Conservation (phyloP, 2,888 invertebrate genomes). For the Torymus aiolomorphi region DNA sequence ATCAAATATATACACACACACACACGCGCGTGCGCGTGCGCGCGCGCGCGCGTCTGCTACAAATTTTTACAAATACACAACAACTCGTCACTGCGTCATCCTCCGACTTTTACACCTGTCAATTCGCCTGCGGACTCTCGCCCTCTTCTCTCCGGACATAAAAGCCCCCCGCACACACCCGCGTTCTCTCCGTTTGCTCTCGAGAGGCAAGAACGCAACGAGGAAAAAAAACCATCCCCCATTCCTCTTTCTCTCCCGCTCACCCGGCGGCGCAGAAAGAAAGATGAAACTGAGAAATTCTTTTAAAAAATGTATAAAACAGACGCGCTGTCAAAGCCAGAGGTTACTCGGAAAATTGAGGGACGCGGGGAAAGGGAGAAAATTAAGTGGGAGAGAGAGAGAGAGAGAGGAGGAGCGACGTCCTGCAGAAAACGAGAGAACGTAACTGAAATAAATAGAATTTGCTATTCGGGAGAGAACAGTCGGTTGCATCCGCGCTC, state of each 20-base stretch:
- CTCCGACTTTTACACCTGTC: conserved; percentile 32
- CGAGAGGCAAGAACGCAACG: neutral
- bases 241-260: no score
- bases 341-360: conserved; percentile 51
- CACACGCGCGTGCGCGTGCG: no score
- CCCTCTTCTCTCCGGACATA: neutral
- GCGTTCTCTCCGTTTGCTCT: no score
- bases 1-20: no score
- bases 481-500: conserved; percentile 39
- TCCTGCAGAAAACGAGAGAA: neutral
- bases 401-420: neutral
- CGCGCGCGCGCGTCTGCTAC: no score
- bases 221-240: neutral
- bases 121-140: neutral
- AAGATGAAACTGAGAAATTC: conserved; percentile 53
- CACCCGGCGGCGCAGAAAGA: neutral
- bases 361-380: neutral
- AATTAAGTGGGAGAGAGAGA: conserved; percentile 8
- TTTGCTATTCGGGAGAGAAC: conserved; percentile 40
- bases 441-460: conserved; percentile 53
- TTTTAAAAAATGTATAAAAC: conserved; percentile 50
- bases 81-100: neutral
- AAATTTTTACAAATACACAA: neutral
- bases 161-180: neutral
- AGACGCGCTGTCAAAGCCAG: conserved; percentile 53